Conservation (phyloP, 2,113 vertebrate species). For the Misgurnus anguillicaudatus region DNA sequence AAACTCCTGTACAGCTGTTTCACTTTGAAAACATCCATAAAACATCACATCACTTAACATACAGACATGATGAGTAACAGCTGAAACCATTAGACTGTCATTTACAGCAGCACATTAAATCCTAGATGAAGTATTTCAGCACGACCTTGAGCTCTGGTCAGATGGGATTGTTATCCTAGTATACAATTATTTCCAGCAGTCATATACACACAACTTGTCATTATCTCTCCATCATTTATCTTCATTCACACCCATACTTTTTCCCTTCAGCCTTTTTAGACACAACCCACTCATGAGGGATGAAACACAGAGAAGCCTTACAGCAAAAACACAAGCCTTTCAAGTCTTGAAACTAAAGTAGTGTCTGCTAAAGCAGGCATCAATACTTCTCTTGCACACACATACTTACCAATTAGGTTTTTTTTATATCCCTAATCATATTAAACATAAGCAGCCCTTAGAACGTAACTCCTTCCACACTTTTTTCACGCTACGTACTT, state of each 20-base stretch:
- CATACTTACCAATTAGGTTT: no score
- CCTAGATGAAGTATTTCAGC: background rate
- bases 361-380: no score
- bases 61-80: conserved; percentile 33
- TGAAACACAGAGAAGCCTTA: background rate
- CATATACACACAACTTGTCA: background rate
- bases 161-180: conserved; percentile 28
- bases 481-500: no score
- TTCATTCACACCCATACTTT: background rate
- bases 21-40: conserved; percentile 49
- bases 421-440: no score
- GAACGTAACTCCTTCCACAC: no score
- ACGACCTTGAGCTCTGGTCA: conserved; percentile 30
- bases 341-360: background rate
- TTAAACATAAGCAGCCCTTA: no score
- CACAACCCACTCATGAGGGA: background rate
- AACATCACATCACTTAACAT: conserved; percentile 43
- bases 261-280: background rate
- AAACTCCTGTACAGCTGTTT: conserved; percentile 28
- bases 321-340: background rate
- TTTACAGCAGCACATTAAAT: conserved; percentile 31
- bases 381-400: no score
- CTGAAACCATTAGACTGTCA: conserved; percentile 5
- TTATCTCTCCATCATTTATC: conserved; percentile 9
- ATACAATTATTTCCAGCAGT: background rate